phyloP scores from a whole-genome alignment of 2,113 vertebrate genomes.

The Xenopus laevis region DNA sequence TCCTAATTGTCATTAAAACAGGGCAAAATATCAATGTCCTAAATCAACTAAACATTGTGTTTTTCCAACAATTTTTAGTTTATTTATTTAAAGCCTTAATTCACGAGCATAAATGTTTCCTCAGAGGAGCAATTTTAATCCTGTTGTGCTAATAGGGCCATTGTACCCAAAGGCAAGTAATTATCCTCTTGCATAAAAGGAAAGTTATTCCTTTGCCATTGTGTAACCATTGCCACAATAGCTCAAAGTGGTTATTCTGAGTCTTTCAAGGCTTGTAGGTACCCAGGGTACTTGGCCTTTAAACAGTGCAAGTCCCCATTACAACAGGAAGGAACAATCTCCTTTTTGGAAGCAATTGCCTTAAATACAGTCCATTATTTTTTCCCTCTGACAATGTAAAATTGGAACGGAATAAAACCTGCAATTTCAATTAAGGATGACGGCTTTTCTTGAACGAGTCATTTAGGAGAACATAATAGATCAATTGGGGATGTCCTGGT shows the following conservation, averaged over 20 bases:
- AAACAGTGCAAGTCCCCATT: no score
- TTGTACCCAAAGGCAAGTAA: background rate
- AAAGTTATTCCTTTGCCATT: background rate
- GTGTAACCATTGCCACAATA: slow-evolving; percentile 1
- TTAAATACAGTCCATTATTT: slow-evolving; percentile 9
- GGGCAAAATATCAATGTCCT: no score
- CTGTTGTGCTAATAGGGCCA: slow-evolving; percentile 1
- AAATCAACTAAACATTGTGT: no score
- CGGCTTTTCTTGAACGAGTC: background rate
- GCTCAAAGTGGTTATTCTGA: slow-evolving; percentile 10
- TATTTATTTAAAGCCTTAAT: no score
- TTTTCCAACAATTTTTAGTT: no score
- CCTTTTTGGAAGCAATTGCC: background rate
- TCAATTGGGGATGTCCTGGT: background rate
- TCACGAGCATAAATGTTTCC: no score
- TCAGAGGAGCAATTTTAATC: background rate
- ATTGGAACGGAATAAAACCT: background rate
- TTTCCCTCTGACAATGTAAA: background rate
- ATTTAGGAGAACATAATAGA: slow-evolving; percentile 16
- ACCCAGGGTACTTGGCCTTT: no score
- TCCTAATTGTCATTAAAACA: no score
- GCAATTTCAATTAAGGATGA: slow-evolving; percentile 12
- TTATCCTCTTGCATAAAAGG: background rate
- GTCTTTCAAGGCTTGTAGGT: background rate
- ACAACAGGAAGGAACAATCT: no score